Conservation (phyloP, 2,888 invertebrate species). For the Hirtodrosophila cameraria region DNA sequence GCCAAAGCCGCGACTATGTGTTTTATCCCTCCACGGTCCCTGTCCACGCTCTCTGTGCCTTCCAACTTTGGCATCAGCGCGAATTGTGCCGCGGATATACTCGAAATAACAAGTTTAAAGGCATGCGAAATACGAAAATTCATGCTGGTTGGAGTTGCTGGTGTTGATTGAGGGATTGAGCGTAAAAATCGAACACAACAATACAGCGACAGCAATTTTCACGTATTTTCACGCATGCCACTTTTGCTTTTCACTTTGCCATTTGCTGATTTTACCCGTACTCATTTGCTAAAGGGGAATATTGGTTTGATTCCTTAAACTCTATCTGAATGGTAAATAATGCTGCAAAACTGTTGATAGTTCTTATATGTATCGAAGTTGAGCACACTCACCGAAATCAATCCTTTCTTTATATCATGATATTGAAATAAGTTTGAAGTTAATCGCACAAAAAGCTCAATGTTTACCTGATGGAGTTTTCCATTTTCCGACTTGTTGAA, state of each 20-base stretch:
- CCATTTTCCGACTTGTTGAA: no score
- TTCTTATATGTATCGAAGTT: no score
- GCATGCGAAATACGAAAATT: slow-evolving; percentile 63
- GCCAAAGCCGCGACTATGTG: slow-evolving; percentile 64
- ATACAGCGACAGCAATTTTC: slow-evolving; percentile 61
- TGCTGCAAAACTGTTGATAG: no score
- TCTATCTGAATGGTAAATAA: no score
- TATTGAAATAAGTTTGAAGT: no score
- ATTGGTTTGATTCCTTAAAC: no score
- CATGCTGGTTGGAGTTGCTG: slow-evolving; percentile 33
- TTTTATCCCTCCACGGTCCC: neutral
- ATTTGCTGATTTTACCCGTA: slow-evolving; percentile 31
- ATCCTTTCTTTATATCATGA: no score
- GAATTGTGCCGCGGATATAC: slow-evolving; percentile 64
- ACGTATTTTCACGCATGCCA: slow-evolving; percentile 69
- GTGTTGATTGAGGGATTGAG: slow-evolving; percentile 77
- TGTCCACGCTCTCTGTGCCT: neutral
- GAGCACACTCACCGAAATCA: no score
- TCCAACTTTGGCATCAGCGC: slow-evolving; percentile 36
- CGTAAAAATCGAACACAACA: slow-evolving; percentile 66
- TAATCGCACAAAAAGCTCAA: no score
- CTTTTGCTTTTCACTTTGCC: slow-evolving; percentile 59
- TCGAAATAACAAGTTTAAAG: slow-evolving; percentile 80
- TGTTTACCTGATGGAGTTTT: no score
- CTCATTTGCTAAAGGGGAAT: slow-evolving; percentile 4